Conservation (phyloP, 2,113 vertebrate species). For the Macrotus californicus region DNA sequence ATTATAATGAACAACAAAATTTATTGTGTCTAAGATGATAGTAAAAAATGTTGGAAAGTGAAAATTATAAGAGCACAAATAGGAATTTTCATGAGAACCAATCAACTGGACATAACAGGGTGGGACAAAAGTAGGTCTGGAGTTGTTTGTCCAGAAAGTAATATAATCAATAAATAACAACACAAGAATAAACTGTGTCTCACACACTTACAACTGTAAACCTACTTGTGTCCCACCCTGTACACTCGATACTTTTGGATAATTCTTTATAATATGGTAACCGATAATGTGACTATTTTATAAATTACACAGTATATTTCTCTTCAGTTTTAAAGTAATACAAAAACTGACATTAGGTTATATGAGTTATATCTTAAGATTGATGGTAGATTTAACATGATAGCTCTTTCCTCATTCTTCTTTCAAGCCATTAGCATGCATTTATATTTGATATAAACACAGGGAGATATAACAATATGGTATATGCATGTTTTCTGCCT, state of each 20-base stretch:
- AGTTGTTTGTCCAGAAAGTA: background rate
- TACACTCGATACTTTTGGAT: background rate
- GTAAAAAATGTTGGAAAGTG: background rate
- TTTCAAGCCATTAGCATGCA: background rate
- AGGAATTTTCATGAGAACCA: background rate
- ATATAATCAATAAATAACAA: background rate
- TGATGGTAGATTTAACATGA: background rate
- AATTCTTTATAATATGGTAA: background rate
- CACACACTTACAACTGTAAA: background rate
- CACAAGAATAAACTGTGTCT: background rate
- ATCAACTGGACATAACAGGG: background rate
- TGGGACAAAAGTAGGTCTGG: background rate
- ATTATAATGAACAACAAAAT: background rate
- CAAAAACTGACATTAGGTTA: background rate
- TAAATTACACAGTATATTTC: background rate
- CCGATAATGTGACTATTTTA: background rate
- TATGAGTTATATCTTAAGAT: background rate
- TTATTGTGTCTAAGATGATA: background rate
- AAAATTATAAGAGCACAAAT: background rate
- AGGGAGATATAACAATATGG: background rate
- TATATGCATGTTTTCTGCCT: background rate
- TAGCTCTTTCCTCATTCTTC: background rate
- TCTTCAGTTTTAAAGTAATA: constrained; percentile 17
- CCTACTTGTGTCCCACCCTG: background rate
- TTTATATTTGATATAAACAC: background rate